Conservation (phyloP, 2,888 invertebrate genomes). For the Scelioninae gen. 2 region DNA sequence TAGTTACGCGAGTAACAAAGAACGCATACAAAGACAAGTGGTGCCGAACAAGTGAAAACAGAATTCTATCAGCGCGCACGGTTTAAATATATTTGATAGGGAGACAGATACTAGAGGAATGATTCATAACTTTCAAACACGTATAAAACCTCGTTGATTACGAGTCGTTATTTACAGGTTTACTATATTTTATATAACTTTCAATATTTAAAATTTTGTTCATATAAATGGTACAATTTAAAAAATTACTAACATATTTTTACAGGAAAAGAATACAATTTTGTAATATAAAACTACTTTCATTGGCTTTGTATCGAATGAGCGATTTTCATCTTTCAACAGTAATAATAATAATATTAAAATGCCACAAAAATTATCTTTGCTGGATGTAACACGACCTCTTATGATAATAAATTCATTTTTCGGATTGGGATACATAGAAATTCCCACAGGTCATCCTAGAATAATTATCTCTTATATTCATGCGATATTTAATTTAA, state of each 20-base stretch:
- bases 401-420: conserved; percentile 19
- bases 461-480: conserved; percentile 21
- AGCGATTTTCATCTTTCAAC: no score
- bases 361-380: conserved; percentile 23
- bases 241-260: no score
- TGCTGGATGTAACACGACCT: conserved; percentile 20
- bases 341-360: conserved; percentile 1
- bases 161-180: no score
- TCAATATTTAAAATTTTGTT: no score
- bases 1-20: conserved; percentile 3
- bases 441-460: conserved; percentile 31
- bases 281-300: no score
- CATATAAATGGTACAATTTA: no score
- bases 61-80: neutral
- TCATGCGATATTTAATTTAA: conserved; percentile 25
- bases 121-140: neutral
- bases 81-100: conserved; percentile 2
- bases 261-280: no score
- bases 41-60: neutral
- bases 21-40: neutral
- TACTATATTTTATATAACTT: no score
- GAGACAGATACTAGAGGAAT: neutral
- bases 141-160: no score
- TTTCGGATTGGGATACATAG: conserved; percentile 35
- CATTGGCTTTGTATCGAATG: no score